Conservation (phyloP, 2,888 invertebrate genomes). For the Acrocyrtus sp. region DNA sequence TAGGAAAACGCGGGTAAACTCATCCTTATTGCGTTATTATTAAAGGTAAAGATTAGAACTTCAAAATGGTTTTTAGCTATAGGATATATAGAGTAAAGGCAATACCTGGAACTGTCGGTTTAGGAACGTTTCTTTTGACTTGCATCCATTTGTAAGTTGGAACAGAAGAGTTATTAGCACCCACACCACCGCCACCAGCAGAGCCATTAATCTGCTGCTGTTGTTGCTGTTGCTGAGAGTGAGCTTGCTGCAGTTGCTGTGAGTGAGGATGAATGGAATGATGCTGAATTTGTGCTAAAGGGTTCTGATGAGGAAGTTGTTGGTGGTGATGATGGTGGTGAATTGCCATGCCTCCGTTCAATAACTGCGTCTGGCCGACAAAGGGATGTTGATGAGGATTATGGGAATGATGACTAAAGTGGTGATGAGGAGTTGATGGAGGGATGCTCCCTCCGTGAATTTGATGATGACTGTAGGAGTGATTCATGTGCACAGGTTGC, state of each 20-base stretch:
- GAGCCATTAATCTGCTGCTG: constrained; percentile 47
- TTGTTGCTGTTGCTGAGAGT: constrained; percentile 47
- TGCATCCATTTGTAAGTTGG: constrained; percentile 99
- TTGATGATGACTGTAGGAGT: constrained; percentile 35
- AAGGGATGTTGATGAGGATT: constrained; percentile 29
- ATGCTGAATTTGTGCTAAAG: constrained; percentile 56
- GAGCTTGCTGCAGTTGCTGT: constrained; percentile 64
- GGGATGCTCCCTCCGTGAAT: constrained; percentile 45
- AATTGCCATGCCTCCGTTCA: constrained; percentile 49
- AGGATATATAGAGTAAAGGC: no score
- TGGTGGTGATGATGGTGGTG: constrained; percentile 61
- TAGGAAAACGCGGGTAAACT: no score
- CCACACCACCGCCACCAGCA: constrained; percentile 43
- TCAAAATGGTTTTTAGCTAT: no score
- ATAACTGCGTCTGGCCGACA: constrained; percentile 38
- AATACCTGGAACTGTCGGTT: constrained; percentile 75
- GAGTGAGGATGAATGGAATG: constrained; percentile 53
- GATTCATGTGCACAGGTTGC: constrained; percentile 54
- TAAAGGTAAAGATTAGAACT: background rate
- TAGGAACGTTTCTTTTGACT: constrained; percentile 95
- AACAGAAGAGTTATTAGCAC: constrained; percentile 45
- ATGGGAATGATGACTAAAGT: constrained; percentile 37
- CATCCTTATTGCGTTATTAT: no score
- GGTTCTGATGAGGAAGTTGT: constrained; percentile 55
- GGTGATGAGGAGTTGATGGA: constrained; percentile 36